Evolutionary conservation across 2,797 vertebrate genomes (phyloP), one percentile per base, ranked within the genome.

Genomic region (Merluccius polli): DNA sequence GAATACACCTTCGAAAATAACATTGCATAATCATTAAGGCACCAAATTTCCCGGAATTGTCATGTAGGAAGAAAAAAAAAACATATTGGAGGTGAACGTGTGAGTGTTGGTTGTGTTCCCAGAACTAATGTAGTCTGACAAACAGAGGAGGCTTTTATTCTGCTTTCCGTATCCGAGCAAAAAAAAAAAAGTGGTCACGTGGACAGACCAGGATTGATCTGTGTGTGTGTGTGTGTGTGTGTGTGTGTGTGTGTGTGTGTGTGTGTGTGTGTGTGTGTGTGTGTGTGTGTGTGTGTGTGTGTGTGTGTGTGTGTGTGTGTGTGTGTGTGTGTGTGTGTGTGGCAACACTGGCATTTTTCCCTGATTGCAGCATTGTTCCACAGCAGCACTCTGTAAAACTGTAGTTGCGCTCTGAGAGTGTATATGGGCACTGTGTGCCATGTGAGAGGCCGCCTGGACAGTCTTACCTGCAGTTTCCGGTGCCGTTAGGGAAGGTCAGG

Each of bases 381-480:
- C 48, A 21, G 16, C 48, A 8, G 16, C 48, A 8, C 48, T 52
- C 18, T n/a, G 48, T 44, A 5, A 44, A 2, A n/a, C 48, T 8
- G 48, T 21, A 44, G 48, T 52, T 5, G 48, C 5, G 48, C 48
- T 18, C 41, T 3, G 41, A 15, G 41, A 4, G 21, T 52, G 3
- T n/a, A n/a, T n/a, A 8, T n/a, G 48, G 48, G 48, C 21, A 12
- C 24, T 30, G 24, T 67, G 65, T 30, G 59, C 65, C 0, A 10
- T 67, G 65, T 30, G 65, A 16, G 65, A 30, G 10, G 24, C 9
- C 11, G n/a, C 9, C 21, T 27, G 24, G 11, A 7, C 29, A 27
- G 8, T 87, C 95, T 95, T 95, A 98, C 97, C 93, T 96, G 95
- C 97, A 98, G 86, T 95, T 94, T 89, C 93, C 96, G 27, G 96